Evolutionary conservation across 2,797 vertebrate genomes (phyloP).

Genomic region (Rhinella marina): DNA sequence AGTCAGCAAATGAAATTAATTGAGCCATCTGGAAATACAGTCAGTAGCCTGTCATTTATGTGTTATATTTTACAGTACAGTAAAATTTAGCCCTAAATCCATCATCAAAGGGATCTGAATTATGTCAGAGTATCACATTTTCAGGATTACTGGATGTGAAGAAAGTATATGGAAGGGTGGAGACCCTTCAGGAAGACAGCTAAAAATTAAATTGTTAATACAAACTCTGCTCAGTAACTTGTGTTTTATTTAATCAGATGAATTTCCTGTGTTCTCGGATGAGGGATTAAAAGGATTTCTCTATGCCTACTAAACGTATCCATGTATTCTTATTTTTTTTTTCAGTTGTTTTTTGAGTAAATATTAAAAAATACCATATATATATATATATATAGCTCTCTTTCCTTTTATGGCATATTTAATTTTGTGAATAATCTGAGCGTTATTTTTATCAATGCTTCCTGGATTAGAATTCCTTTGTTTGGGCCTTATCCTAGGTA

Average conservation of each 20-base stretch:
- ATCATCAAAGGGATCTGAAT: neutral
- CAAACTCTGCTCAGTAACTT: neutral
- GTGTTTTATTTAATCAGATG: neutral
- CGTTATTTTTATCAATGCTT: conserved; percentile 97
- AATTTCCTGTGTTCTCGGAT: neutral
- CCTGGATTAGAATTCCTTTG: conserved; percentile 99
- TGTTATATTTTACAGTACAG: neutral
- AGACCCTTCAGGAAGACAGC: neutral
- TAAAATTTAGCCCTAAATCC: neutral
- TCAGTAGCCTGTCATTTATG: neutral
- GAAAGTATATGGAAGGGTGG: neutral
- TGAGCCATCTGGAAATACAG: neutral
- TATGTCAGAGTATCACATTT: neutral
- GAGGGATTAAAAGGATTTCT: neutral
- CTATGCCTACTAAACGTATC: neutral
- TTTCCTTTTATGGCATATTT: neutral
- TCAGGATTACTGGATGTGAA: neutral
- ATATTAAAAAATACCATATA: too few species aligned
- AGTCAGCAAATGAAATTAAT: neutral
- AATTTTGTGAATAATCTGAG: conserved; percentile 82
- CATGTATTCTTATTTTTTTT: neutral
- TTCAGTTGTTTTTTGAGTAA: too few species aligned
- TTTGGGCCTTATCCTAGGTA: conserved; percentile 99
- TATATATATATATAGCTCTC: neutral
- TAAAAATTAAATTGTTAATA: neutral